Percentiles rank a stretch among this genome's conserved stretches.
Conservation (phyloP, 2,113 vertebrate genomes). For the Dasyprocta punctata region DNA sequence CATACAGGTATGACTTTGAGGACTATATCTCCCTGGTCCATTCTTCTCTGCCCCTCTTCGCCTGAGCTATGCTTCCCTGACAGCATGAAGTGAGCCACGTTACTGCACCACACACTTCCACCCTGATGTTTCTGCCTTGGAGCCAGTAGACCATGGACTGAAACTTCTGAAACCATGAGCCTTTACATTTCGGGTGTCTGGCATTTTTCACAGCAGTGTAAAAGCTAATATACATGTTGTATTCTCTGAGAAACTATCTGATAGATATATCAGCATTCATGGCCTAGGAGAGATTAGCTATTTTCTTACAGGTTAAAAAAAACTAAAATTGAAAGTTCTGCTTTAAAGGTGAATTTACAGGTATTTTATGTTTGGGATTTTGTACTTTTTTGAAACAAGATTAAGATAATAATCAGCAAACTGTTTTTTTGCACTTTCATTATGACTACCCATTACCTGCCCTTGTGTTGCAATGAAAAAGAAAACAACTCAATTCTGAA, state of each 20-base stretch:
- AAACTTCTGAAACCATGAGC: not conserved
- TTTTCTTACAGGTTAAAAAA: not conserved
- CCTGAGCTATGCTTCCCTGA: not conserved
- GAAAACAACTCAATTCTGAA: not conserved
- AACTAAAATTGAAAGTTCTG: not conserved
- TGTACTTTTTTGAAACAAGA: conserved; percentile 15
- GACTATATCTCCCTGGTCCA: not conserved
- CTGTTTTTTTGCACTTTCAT: not conserved
- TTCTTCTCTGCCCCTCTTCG: not conserved
- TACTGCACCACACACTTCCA: not conserved
- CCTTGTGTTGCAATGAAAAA: not conserved
- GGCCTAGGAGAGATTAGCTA: not conserved
- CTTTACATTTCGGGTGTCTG: not conserved
- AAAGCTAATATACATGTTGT: not conserved
- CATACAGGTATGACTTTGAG: not conserved
- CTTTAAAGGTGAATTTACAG: not conserved
- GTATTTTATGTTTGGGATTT: not conserved
- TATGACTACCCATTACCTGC: not conserved
- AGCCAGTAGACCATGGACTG: not conserved
- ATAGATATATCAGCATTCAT: not conserved
- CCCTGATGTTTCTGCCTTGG: not conserved
- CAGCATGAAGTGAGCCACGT: not conserved
- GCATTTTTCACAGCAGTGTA: too few species aligned
- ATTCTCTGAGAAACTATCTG: not conserved
- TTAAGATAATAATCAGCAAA: not conserved